Conservation (phyloP, 2,113 vertebrate species). For the Limnothrissa miodon region DNA sequence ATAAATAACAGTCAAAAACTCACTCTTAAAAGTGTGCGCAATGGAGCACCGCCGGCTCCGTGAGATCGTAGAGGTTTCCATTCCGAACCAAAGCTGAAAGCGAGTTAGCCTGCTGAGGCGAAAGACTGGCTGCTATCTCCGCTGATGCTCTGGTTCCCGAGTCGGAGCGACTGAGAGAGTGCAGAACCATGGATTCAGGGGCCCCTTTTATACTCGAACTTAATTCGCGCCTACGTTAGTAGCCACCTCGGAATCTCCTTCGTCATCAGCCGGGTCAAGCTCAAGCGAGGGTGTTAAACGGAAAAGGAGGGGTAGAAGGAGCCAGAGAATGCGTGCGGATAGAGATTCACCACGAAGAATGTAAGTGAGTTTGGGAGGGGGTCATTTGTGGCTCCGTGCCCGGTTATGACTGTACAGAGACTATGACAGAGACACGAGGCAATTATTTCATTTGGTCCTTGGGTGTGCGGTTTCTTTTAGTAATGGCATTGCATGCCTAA, state of each 20-base stretch:
- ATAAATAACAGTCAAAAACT: constrained; percentile 53
- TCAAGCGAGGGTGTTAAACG: constrained; percentile 65
- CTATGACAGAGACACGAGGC: constrained; percentile 55
- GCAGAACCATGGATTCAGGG: constrained; percentile 50
- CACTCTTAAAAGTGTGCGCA: constrained; percentile 71
- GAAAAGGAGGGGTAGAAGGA: constrained; percentile 34
- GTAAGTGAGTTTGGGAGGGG: constrained; percentile 6
- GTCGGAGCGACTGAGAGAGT: constrained; percentile 78
- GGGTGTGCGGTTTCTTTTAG: constrained; percentile 57
- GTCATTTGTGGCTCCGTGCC: constrained; percentile 53
- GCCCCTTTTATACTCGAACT: constrained; percentile 67
- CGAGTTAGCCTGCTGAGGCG: constrained; percentile 75
- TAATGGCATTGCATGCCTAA: neutral
- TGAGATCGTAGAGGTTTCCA: constrained; percentile 71
- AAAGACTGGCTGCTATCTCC: constrained; percentile 77
- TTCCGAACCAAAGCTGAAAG: constrained; percentile 79
- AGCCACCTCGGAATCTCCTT: constrained; percentile 75
- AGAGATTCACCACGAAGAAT: constrained; percentile 12
- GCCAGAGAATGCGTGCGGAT: constrained; percentile 29
- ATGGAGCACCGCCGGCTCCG: constrained; percentile 74
- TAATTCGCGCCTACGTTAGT: constrained; percentile 71
- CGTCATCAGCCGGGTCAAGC: constrained; percentile 71
- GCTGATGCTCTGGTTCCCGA: constrained; percentile 78
- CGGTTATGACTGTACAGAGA: constrained; percentile 60
- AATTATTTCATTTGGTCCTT: too few species aligned